These are phyloP conservation scores for Stictocephala bisonia DNA, from an alignment of 2,888 invertebrate species.

Conservation along the genomic window DNA sequence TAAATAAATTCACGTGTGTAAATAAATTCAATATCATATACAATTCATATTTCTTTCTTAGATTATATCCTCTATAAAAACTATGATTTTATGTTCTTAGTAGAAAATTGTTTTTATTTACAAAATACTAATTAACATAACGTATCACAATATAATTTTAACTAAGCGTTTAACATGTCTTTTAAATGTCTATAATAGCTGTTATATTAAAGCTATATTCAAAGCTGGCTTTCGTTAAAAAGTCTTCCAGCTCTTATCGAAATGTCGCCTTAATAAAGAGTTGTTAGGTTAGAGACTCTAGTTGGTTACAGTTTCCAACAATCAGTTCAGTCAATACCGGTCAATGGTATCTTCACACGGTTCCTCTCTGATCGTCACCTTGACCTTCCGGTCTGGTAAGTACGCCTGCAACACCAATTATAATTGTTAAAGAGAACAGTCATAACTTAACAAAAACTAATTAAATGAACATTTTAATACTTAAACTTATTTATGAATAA, in stretches of 20 bases:
- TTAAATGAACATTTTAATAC: too few species aligned
- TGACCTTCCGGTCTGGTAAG: not conserved
- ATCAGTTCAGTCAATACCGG: not conserved
- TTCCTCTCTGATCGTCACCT: constrained; percentile 7
- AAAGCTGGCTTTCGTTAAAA: not conserved
- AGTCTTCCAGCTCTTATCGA: too few species aligned
- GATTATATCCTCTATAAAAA: too few species aligned
- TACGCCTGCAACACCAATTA: constrained; percentile 1
- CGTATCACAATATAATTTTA: too few species aligned
- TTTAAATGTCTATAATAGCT: not conserved
- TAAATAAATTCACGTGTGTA: too few species aligned
- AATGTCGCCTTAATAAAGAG: too few species aligned
- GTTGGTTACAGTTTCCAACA: not conserved
- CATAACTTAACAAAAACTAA: too few species aligned
- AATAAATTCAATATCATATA: too few species aligned
- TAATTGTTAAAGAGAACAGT: not conserved
- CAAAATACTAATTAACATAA: not conserved
- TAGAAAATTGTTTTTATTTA: not conserved
- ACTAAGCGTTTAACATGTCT: too few species aligned
- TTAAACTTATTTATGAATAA: too few species aligned
- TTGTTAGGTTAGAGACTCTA: not conserved
- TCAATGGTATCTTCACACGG: not conserved
- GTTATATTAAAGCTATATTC: not conserved
- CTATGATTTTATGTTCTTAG: too few species aligned
- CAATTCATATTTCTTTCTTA: too few species aligned